phyloP scores from a whole-genome alignment of 2,113 vertebrate species.

The Heterocephalus glaber region DNA sequence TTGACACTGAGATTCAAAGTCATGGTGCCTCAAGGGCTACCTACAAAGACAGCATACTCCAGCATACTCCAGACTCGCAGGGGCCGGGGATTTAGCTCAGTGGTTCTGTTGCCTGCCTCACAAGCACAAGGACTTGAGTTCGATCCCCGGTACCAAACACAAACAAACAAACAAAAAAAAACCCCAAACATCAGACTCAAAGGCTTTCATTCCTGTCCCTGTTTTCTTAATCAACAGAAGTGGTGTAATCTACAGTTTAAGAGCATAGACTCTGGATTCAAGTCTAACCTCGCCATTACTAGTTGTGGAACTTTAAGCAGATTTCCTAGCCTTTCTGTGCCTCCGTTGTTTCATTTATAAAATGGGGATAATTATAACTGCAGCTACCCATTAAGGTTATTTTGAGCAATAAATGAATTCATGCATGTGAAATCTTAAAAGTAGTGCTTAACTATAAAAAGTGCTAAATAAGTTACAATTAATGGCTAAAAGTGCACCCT shows the following conservation, averaged over 20 bases:
- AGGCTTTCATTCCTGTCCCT: not conserved
- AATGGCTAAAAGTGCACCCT: not conserved
- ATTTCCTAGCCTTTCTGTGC: not conserved
- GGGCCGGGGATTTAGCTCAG: too few relatives aligned
- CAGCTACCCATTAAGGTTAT: not conserved
- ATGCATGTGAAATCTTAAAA: not conserved
- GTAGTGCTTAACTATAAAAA: not conserved
- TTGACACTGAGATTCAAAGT: not conserved
- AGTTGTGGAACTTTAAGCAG: not conserved
- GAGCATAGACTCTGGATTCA: not conserved
- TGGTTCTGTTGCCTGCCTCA: too few relatives aligned
- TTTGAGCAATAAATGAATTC: slow-evolving; percentile 12
- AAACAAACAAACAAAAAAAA: too few relatives aligned
- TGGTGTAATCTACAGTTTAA: not conserved
- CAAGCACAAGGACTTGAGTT: too few relatives aligned
- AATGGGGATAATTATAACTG: not conserved
- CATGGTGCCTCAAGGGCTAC: not conserved
- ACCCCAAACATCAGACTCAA: too few relatives aligned
- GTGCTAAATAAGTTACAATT: not conserved
- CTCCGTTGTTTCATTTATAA: slow-evolving; percentile 16
- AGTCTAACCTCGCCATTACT: not conserved
- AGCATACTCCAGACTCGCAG: not conserved
- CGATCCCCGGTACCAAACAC: too few relatives aligned
- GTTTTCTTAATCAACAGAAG: not conserved
- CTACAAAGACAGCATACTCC: not conserved